Percentiles rank a stretch among this genome's conserved stretches.
Evolutionary conservation across 2,113 vertebrate genomes (phyloP).

Genomic region (Carollia perspicillata): DNA sequence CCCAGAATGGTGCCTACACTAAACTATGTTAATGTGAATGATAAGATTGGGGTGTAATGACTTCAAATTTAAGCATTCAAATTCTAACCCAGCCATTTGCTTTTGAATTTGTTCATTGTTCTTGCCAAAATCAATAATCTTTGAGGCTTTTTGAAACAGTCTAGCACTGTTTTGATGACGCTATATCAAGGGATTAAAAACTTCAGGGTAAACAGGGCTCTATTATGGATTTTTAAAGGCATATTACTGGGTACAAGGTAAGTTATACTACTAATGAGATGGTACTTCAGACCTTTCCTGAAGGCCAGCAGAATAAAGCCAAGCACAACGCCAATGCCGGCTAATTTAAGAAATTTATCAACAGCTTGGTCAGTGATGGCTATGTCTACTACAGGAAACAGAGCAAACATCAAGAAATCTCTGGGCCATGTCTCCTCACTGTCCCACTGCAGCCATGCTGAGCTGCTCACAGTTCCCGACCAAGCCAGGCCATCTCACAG

Average conservation of each 20-base stretch:
- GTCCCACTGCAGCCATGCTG: background rate
- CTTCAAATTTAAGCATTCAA: constrained; percentile 16
- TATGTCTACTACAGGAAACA: background rate
- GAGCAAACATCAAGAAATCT: background rate
- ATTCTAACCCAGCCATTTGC: background rate
- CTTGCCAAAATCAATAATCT: background rate
- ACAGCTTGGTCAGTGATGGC: background rate
- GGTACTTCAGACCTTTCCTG: background rate
- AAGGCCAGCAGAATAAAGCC: background rate
- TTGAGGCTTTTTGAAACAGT: background rate
- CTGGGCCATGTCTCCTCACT: background rate
- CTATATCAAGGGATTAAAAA: background rate
- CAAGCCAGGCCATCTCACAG: background rate
- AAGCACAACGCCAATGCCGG: background rate
- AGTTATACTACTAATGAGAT: background rate
- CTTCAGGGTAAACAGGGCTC: background rate
- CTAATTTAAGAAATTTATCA: background rate
- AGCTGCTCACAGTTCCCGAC: background rate
- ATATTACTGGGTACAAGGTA: background rate
- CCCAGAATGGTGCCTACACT: background rate
- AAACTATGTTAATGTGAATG: background rate
- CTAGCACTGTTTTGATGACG: background rate
- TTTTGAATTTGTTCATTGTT: background rate
- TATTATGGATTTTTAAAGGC: background rate
- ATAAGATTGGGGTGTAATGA: background rate